These are phyloP conservation scores for Anarsia innoxiella DNA, from an alignment of 2,888 invertebrate genomes.

Conservation along the genomic window DNA sequence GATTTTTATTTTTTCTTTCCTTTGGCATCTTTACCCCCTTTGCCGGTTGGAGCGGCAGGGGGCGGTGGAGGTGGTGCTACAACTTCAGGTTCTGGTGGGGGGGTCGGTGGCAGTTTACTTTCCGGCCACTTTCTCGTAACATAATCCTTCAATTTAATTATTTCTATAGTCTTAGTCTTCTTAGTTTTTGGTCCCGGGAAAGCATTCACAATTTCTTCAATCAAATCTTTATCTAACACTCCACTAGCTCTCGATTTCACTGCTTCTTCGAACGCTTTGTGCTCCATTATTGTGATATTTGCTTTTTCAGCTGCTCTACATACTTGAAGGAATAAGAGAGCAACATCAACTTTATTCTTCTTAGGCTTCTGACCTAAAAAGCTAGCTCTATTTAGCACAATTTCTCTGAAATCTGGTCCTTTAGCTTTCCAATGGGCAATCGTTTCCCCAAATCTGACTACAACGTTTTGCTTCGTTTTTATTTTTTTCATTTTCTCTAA, in stretches of 20 bases:
- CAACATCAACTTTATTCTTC: slow-evolving; percentile 24
- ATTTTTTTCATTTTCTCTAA: slow-evolving; percentile 19
- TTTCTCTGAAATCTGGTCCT: slow-evolving; percentile 24
- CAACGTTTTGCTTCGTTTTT: slow-evolving; percentile 20
- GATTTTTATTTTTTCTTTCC: slow-evolving; percentile 13
- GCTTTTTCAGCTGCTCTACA: slow-evolving; percentile 22
- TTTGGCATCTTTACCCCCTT: slow-evolving; percentile 17
- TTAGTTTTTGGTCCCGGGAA: slow-evolving; percentile 31
- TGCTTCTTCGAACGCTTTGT: slow-evolving; percentile 20
- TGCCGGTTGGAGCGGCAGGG: slow-evolving; percentile 4
- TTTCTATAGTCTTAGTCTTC: slow-evolving; percentile 25
- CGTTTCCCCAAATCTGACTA: slow-evolving; percentile 23
- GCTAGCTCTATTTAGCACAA: slow-evolving; percentile 27
- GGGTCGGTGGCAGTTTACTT: slow-evolving; percentile 32
- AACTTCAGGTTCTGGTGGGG: slow-evolving; percentile 25
- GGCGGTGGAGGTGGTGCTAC: slow-evolving; percentile 8
- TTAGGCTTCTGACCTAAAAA: slow-evolving; percentile 21
- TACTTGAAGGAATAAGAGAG: slow-evolving; percentile 20
- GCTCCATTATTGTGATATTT: slow-evolving; percentile 20
- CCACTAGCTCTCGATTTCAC: slow-evolving; percentile 18
- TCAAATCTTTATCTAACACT: slow-evolving; percentile 22
- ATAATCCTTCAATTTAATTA: slow-evolving; percentile 32
- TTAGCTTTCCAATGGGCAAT: slow-evolving; percentile 12
- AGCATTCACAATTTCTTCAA: slow-evolving; percentile 24
- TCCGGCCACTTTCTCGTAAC: slow-evolving; percentile 42